Percentiles rank a stretch among this genome's conserved stretches.
Evolutionary conservation across 2,797 vertebrate genomes (phyloP).

Genomic region (Catamblyrhynchus diadema): DNA sequence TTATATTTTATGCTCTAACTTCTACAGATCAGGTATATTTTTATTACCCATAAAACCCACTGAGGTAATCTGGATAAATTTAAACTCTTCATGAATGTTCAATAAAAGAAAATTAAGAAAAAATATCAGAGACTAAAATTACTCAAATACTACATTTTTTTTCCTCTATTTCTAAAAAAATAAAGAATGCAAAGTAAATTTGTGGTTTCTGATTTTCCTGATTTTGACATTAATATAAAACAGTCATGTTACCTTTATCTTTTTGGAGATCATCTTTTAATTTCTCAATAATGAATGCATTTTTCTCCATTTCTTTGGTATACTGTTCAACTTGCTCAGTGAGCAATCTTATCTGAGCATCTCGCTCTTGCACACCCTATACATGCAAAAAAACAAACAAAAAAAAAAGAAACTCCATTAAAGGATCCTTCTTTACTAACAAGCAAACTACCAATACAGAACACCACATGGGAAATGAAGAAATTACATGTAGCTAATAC

Average conservation of each 20-base stretch:
- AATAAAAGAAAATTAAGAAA: not conserved
- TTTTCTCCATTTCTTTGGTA: conserved; percentile 92
- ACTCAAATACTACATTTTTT: not conserved
- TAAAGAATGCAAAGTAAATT: not conserved
- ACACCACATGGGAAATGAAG: not conserved
- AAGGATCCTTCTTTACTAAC: not conserved
- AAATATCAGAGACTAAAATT: not conserved
- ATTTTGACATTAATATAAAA: not conserved
- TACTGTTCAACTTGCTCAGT: conserved; percentile 90
- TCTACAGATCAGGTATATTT: not conserved
- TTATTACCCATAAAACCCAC: not conserved
- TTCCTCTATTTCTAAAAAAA: not conserved
- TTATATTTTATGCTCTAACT: not conserved
- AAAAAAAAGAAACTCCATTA: not conserved
- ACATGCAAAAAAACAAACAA: not conserved
- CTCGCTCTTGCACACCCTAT: conserved; percentile 89
- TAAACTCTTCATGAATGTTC: not conserved
- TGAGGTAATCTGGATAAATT: not conserved
- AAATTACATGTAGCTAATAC: not conserved
- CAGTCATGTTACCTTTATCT: conserved; percentile 77
- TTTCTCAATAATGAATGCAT: conserved; percentile 83
- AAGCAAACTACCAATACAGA: not conserved
- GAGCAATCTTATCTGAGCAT: conserved; percentile 90
- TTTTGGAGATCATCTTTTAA: conserved; percentile 84
- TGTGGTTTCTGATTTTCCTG: not conserved